Conservation (phyloP, 2,888 invertebrate genomes). For the Brenthis ino region DNA sequence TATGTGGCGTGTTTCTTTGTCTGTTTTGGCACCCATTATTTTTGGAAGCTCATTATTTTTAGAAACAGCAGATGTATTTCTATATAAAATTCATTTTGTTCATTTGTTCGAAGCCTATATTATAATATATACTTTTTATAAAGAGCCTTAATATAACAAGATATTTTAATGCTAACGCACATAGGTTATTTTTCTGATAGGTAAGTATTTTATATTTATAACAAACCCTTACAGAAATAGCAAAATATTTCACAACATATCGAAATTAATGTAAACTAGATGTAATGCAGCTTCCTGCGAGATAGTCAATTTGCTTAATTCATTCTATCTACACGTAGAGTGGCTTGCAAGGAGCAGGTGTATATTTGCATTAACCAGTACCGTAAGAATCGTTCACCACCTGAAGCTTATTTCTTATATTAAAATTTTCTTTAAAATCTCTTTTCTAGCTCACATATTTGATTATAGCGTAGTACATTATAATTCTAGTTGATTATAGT, state of each 20-base stretch:
- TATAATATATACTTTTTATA: no score
- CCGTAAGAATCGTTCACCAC: conserved; percentile 36
- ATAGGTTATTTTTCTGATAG: no score
- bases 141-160: no score
- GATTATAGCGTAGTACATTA: neutral
- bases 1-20: no score
- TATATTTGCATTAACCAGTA: conserved; percentile 42
- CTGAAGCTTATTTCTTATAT: conserved; percentile 38
- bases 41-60: no score
- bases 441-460: conserved; percentile 2
- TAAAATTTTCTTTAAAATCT: conserved; percentile 37
- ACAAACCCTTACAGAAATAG: neutral
- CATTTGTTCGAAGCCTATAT: no score
- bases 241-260: neutral
- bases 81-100: no score
- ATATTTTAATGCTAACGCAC: no score
- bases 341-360: conserved; percentile 43
- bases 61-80: no score
- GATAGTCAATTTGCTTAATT: conserved; percentile 36
- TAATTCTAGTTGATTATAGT: no score
- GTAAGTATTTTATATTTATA: no score
- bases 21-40: no score
- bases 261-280: conserved; percentile 1
- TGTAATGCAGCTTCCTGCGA: neutral
- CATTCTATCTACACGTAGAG: conserved; percentile 41